Evolutionary conservation across 2,113 vertebrate species (phyloP).

Genomic region (Ctenodactylus gundi): DNA sequence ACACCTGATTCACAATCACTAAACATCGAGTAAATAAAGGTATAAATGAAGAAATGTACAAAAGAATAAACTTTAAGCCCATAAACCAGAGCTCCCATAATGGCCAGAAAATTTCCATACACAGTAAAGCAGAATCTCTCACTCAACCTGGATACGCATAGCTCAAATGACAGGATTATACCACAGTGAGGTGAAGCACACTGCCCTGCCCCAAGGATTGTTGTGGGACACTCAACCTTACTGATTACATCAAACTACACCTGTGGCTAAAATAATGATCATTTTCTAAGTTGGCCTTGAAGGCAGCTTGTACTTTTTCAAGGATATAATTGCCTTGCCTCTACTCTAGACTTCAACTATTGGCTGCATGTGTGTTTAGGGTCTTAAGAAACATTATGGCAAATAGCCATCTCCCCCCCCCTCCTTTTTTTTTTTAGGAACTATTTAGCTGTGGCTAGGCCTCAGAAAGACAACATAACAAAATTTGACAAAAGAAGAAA

Average conservation of each 20-base stretch:
- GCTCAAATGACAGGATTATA: neutral
- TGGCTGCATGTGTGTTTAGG: neutral
- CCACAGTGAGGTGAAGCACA: neutral
- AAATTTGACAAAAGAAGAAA: slow-evolving; percentile 3
- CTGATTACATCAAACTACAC: neutral
- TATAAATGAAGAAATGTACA: neutral
- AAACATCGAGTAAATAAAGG: neutral
- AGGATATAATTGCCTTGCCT: neutral
- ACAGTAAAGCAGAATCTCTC: neutral
- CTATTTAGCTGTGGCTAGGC: accelerated
- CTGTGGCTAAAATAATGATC: neutral
- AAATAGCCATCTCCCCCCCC: neutral
- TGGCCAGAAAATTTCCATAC: neutral
- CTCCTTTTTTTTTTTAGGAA: slow-evolving; percentile 29
- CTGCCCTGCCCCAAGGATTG: neutral
- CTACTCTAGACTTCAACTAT: neutral
- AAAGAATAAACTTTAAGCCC: neutral
- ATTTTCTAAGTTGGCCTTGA: neutral
- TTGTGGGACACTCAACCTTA: neutral
- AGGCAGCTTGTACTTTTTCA: neutral
- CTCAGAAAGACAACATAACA: neutral
- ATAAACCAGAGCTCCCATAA: neutral
- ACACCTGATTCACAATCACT: neutral
- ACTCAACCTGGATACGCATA: neutral
- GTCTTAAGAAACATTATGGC: neutral